Conservation (phyloP, 2,797 vertebrate genomes). For the Mormyrops boulengeri region DNA sequence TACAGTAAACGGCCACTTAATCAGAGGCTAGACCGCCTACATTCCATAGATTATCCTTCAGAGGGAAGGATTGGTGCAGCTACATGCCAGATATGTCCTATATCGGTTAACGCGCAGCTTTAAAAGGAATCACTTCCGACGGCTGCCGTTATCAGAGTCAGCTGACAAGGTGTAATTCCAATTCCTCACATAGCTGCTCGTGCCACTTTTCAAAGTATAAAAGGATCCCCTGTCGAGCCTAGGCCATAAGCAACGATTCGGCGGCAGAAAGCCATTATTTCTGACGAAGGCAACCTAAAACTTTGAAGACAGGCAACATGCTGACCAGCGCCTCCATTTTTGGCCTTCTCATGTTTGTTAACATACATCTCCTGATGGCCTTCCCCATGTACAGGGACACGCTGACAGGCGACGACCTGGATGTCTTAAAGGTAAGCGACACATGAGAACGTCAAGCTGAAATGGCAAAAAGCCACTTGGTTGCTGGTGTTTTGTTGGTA, state of each 20-base stretch:
- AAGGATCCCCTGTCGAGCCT: conserved; percentile 39
- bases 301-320: conserved; percentile 43
- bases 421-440: conserved; percentile 56
- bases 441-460: neutral
- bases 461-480: neutral
- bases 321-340: conserved; percentile 35
- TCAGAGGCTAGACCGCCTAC: neutral
- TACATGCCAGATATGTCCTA: conserved; percentile 46
- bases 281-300: neutral
- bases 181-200: conserved; percentile 57
- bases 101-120: conserved; percentile 52
- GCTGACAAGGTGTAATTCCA: conserved; percentile 63
- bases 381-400: conserved; percentile 45
- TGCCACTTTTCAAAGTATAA: conserved; percentile 54
- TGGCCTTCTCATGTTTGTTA: conserved; percentile 50
- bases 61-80: conserved; percentile 33
- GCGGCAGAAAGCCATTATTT: neutral
- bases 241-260: conserved; percentile 24
- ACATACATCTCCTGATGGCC: conserved; percentile 38
- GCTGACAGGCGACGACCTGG: conserved; percentile 47
- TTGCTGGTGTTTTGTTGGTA: neutral
- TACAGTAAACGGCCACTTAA: neutral
- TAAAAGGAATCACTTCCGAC: conserved; percentile 66
- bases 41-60: conserved; percentile 11
- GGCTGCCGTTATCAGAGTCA: conserved; percentile 57